Base-by-base conservation (phyloP, 2,888 invertebrate genomes). In the Neoitamus cyanurus region DNA sequence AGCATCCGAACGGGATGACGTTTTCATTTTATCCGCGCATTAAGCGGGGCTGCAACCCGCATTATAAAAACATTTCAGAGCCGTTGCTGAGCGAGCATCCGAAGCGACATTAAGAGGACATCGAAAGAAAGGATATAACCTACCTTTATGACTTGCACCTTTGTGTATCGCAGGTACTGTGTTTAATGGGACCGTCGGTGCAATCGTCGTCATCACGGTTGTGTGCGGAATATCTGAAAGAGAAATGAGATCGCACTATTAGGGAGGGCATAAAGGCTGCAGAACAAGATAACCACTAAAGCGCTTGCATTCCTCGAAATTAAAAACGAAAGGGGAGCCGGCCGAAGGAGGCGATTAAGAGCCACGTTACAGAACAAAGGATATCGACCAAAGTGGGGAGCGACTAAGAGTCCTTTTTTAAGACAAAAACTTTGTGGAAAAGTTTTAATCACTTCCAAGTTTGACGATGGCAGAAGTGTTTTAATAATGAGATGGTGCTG, bases 171-270 rank as follows among this genome's bases (percentile, higher is more conserved):
- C 89, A 80, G 91, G 89, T 80, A 91, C 90, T 5, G 91, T 90
- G 85, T 90, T 90, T 85, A 90, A 89, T 75, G 91, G 89, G 75
- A 89, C 89, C 83, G 91, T 91, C 46, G 91, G 91, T 30, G 90
- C 89, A 88, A 91, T 88, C 70, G 91, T 91, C 85, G 91, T 91
- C 85, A 91, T 89, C 80, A 90, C 90, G 87, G 91, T 91, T 84
- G 91, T 90, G 88, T 91, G 91, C 46, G 91, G 91, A 87, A 91
- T 91, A 86, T 91, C 91, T 91, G 86, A 15, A 69, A 69, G 48
- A 78, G 48, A 78, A 48, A 78, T 28, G 20, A 78, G 58, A 31
- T 78, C 42, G 48, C 28, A 30, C 48, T 78, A 58, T 78, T 78
- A 78, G 31, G 48, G 28, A 58, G 58, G 58, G 58, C 58, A 58